phyloP scores from a whole-genome alignment of 2,888 invertebrate species.

The Hirtodrosophila histrioides region DNA sequence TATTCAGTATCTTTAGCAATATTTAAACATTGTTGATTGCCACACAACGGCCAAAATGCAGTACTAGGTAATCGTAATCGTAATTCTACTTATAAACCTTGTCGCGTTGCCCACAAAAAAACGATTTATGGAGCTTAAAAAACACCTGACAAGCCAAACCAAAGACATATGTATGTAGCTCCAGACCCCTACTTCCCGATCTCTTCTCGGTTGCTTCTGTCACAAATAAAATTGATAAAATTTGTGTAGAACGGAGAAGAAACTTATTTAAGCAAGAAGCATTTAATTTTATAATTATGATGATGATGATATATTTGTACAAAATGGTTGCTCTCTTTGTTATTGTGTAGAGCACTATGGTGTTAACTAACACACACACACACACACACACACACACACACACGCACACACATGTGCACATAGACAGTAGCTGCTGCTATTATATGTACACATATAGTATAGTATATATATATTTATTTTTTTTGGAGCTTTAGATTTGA shows the following conservation, averaged over 20 bases:
- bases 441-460: constrained; percentile 58
- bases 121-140: constrained; percentile 66
- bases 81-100: constrained; percentile 45
- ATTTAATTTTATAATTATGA: constrained; percentile 76
- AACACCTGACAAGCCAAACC: constrained; percentile 64
- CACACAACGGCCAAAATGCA: constrained; percentile 47
- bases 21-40: constrained; percentile 58
- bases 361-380: constrained; percentile 50
- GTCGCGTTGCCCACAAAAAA: constrained; percentile 16
- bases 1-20: constrained; percentile 66
- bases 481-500: constrained; percentile 78
- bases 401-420: constrained; percentile 25
- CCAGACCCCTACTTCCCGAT: neutral
- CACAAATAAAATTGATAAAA: constrained; percentile 78
- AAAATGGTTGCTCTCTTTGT: constrained; percentile 50
- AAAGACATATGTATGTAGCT: constrained; percentile 24
- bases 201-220: constrained; percentile 5
- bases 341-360: constrained; percentile 46
- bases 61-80: constrained; percentile 15
- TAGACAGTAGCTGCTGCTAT: constrained; percentile 67
- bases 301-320: constrained; percentile 69
- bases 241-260: constrained; percentile 30
- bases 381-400: constrained; percentile 17
- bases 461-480: constrained; percentile 49
- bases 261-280: constrained; percentile 53